Conservation (phyloP, 2,888 invertebrate species). For the Ornithoptera alexandrae region DNA sequence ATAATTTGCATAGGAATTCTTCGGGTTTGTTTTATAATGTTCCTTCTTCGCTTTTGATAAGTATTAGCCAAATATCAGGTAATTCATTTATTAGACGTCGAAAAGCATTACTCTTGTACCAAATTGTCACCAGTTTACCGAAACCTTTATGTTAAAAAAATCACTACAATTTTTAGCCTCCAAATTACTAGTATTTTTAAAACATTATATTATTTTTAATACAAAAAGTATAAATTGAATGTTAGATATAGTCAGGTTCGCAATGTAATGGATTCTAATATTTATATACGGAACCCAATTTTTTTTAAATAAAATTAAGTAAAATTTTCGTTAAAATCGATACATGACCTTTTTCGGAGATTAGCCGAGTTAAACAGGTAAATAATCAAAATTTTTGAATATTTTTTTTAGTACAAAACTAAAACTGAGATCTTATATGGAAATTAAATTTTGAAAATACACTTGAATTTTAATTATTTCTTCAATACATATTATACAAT, state of each 20-base stretch:
- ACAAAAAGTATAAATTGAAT: too few relatives aligned
- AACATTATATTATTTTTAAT: too few relatives aligned
- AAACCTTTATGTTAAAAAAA: neutral
- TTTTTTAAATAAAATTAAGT: too few relatives aligned
- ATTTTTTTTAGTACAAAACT: neutral
- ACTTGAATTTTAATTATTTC: neutral
- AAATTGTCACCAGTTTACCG: slow-evolving; percentile 54
- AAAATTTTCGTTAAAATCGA: too few relatives aligned
- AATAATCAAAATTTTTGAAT: neutral
- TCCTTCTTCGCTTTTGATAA: slow-evolving; percentile 46
- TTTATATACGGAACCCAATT: too few relatives aligned
- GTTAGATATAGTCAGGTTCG: too few relatives aligned
- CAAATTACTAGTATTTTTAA: too few relatives aligned
- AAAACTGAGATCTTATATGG: neutral
- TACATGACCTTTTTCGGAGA: slow-evolving; percentile 48
- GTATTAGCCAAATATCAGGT: slow-evolving; percentile 59
- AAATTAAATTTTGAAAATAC: neutral
- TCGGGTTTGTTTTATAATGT: slow-evolving; percentile 52
- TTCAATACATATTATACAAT: too few relatives aligned
- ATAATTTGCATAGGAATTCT: slow-evolving; percentile 49
- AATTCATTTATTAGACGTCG: slow-evolving; percentile 56
- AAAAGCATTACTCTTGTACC: slow-evolving; percentile 58
- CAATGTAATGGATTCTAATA: too few relatives aligned
- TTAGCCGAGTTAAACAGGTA: neutral
- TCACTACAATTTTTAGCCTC: too few relatives aligned